phyloP scores from a whole-genome alignment of 1,140 invertebrate species.

The Heliconius eleuchia region DNA sequence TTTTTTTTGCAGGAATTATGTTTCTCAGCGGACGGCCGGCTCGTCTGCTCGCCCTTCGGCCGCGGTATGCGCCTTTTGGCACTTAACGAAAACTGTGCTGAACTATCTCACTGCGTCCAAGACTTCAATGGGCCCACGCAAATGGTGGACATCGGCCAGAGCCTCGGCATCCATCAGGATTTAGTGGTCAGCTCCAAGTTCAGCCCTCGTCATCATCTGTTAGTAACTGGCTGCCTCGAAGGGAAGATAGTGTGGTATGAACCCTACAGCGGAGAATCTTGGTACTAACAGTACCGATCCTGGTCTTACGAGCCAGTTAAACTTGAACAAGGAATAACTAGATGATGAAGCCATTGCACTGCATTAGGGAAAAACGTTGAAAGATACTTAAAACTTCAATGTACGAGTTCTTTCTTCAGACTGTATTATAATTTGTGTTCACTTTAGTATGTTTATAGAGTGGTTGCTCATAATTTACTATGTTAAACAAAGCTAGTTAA shows the following conservation, averaged over 20 bases:
- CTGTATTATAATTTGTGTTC: conserved; percentile 28
- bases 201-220: conserved; percentile 90
- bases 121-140: conserved; percentile 55
- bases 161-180: conserved; percentile 87
- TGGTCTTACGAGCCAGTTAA: not conserved
- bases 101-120: conserved; percentile 87
- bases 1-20: conserved; percentile 85
- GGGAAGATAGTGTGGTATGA: conserved; percentile 95
- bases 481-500: not conserved
- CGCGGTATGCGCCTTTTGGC: conserved; percentile 91
- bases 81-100: conserved; percentile 89
- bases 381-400: conserved; percentile 48
- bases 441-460: conserved; percentile 20
- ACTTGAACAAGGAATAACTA: not conserved
- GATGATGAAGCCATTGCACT: not conserved
- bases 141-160: conserved; percentile 85
- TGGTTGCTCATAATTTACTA: conserved; percentile 6
- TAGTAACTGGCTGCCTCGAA: conserved; percentile 93
- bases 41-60: conserved; percentile 94
- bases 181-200: conserved; percentile 96
- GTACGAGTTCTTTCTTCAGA: conserved; percentile 23
- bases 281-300: conserved; percentile 44
- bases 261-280: conserved; percentile 81
- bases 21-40: conserved; percentile 92
- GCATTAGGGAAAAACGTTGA: not conserved